These are phyloP conservation scores for Psix sp. DNA, from an alignment of 1,140 invertebrate genomes.

Conservation along the genomic window DNA sequence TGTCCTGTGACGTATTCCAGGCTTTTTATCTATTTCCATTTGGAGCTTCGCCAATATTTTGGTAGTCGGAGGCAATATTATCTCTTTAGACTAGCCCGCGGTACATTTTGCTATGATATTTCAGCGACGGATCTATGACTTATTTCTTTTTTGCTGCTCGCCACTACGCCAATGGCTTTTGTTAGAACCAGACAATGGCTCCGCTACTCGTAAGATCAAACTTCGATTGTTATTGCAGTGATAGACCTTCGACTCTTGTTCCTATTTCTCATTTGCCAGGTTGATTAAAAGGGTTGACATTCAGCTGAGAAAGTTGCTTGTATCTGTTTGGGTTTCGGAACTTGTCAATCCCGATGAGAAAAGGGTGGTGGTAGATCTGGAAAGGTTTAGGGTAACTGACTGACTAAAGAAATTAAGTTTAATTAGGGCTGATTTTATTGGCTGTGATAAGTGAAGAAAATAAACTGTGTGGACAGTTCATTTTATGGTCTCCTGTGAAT, in stretches of 20 bases:
- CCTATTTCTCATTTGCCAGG: no score
- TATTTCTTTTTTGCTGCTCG: conserved; percentile 52
- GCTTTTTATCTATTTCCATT: conserved; percentile 76
- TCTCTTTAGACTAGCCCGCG: conserved; percentile 68
- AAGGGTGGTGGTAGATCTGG: no score
- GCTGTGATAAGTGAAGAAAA: no score
- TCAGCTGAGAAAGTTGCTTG: no score
- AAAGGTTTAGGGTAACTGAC: no score
- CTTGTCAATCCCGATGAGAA: no score
- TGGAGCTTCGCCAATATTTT: conserved; percentile 72
- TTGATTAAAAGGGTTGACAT: no score
- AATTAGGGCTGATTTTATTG: no score
- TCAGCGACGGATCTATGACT: conserved; percentile 59
- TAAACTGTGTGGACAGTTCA: no score
- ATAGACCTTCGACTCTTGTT: not conserved
- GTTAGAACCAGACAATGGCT: conserved; percentile 54
- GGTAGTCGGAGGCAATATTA: conserved; percentile 69
- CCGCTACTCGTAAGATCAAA: conserved; percentile 57
- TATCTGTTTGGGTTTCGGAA: no score
- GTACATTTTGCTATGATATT: conserved; percentile 62
- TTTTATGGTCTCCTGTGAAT: no score
- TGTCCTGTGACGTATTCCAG: conserved; percentile 49
- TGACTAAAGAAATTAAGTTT: no score
- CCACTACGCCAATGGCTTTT: conserved; percentile 57
- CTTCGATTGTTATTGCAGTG: conserved; percentile 13